phyloP scores from a whole-genome alignment of 35 echinoderm and acorn worm genomes.

The Anneissia japonica region DNA sequence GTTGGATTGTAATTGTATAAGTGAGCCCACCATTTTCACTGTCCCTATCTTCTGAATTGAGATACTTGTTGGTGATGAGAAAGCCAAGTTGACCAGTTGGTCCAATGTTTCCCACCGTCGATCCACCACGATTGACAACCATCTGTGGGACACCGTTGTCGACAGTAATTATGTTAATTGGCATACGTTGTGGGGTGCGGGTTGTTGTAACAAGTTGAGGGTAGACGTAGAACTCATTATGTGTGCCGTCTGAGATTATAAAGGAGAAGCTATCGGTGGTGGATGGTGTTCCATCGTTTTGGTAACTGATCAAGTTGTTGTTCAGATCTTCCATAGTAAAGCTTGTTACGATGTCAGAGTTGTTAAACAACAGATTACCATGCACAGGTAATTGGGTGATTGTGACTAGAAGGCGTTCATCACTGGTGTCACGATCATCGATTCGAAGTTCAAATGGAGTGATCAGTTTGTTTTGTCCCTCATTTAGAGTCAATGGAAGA shows the following conservation, averaged over 20 bases:
- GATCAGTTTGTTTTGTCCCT: slow-evolving; percentile 86
- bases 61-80: slow-evolving; percentile 95
- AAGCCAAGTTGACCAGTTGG: slow-evolving; percentile 73
- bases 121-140: slow-evolving; percentile 83
- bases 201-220: slow-evolving; percentile 65
- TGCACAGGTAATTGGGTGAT: slow-evolving; percentile 89
- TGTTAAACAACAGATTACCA: slow-evolving; percentile 80
- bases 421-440: slow-evolving; percentile 71
- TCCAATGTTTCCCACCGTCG: slow-evolving; percentile 59
- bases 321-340: slow-evolving; percentile 94
- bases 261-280: slow-evolving; percentile 91
- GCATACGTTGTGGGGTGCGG: slow-evolving; percentile 68
- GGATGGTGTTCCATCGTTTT: slow-evolving; percentile 86
- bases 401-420: slow-evolving; percentile 54
- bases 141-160: slow-evolving; percentile 96
- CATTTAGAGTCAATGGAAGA: slow-evolving; percentile 50
- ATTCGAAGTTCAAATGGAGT: slow-evolving; percentile 92
- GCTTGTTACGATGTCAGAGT: slow-evolving; percentile 56
- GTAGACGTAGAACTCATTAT: slow-evolving; percentile 80
- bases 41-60: slow-evolving; percentile 85
- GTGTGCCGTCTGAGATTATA: slow-evolving; percentile 89
- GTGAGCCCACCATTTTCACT: slow-evolving; percentile 55
- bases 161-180: slow-evolving; percentile 62
- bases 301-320: slow-evolving; percentile 96
- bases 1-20: slow-evolving; percentile 78